These are phyloP conservation scores for Eurytoma californica DNA, from an alignment of 2,888 invertebrate species.

Conservation along the genomic window DNA sequence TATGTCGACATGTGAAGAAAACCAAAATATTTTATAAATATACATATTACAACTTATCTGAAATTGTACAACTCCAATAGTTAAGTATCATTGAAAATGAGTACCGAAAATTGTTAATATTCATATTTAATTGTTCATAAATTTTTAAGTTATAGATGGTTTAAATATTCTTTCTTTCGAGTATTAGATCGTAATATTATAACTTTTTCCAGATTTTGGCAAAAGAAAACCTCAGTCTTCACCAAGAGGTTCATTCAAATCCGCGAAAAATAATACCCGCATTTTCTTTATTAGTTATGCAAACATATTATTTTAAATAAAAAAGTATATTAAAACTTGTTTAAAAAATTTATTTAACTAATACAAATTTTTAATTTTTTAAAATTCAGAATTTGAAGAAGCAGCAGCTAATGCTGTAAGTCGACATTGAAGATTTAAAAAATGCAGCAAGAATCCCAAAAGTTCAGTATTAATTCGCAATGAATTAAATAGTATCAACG, in stretches of 20 bases:
- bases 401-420: conserved; percentile 51
- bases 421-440: conserved; percentile 47
- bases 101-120: no score
- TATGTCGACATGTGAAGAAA: no score
- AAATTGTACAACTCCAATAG: no score
- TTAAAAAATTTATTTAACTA: not conserved
- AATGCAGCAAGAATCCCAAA: conserved; percentile 31
- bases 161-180: not conserved
- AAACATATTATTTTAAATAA: not conserved
- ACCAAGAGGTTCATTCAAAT: not conserved
- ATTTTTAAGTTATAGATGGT: no score
- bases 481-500: no score
- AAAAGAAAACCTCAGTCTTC: no score
- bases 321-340: not conserved
- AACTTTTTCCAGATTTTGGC: not conserved
- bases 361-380: not conserved
- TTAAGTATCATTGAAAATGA: no score
- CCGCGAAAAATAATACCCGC: not conserved
- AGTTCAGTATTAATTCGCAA: conserved; percentile 47
- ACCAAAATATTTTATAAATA: no score
- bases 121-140: no score
- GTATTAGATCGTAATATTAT: not conserved
- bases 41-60: no score
- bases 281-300: not conserved
- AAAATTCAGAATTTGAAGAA: conserved; percentile 58